These are phyloP conservation scores for Bacillus rossius DNA, from an alignment of 1,140 invertebrate genomes.

Conservation along the genomic window DNA sequence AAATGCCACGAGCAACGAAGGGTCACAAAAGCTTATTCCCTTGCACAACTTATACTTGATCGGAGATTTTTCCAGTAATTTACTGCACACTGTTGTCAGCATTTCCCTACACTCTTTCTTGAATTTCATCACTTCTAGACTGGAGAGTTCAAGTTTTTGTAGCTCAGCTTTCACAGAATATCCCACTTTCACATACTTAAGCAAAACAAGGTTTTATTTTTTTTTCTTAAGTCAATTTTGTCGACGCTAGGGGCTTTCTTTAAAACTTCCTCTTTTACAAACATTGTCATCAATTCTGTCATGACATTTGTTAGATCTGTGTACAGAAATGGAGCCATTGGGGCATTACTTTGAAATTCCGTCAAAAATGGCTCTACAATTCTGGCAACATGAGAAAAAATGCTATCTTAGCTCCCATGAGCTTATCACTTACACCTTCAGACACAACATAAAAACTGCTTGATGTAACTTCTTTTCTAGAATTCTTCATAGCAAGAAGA, in stretches of 20 bases:
- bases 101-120: slow-evolving; percentile 10
- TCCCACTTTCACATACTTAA: no score
- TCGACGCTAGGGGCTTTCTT: background rate
- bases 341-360: slow-evolving; percentile 20
- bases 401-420: slow-evolving; percentile 1
- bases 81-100: slow-evolving; percentile 3
- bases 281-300: slow-evolving; percentile 10
- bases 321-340: slow-evolving; percentile 18
- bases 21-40: slow-evolving; percentile 9
- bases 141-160: background rate
- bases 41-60: background rate
- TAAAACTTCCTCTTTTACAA: slow-evolving; percentile 5
- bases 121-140: slow-evolving; percentile 12
- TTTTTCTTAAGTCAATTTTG: background rate
- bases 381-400: slow-evolving; percentile 3
- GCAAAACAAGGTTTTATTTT: no score
- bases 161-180: no score
- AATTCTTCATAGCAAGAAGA: no score
- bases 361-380: slow-evolving; percentile 21
- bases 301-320: background rate
- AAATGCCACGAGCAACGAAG: background rate
- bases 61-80: slow-evolving; percentile 9
- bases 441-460: slow-evolving; percentile 12
- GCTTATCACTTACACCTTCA: slow-evolving; percentile 9
- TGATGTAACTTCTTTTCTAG: no score